These are phyloP conservation scores for Drosophila carrolli DNA, from an alignment of 1,140 invertebrate species.

Conservation along the genomic window DNA sequence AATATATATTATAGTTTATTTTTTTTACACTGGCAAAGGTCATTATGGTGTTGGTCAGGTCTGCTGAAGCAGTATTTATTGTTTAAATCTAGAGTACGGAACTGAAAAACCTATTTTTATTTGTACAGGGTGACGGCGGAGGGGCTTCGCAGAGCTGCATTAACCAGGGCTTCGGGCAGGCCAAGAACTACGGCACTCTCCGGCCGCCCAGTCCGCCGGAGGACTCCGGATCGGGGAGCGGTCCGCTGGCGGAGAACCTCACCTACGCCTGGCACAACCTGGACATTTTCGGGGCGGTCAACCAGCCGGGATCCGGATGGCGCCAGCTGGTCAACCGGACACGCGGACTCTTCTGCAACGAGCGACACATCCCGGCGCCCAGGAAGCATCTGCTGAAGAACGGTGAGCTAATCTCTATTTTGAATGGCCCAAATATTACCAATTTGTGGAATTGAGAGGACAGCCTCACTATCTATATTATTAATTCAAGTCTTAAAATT, in stretches of 20 bases:
- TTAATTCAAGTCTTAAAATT: too few species aligned
- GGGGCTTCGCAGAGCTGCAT: conserved; percentile 65
- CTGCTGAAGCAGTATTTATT: too few species aligned
- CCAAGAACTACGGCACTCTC: conserved; percentile 77
- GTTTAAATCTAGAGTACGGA: not conserved
- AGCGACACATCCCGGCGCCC: conserved; percentile 85
- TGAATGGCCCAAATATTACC: too few species aligned
- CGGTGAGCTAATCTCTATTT: conserved; percentile 50
- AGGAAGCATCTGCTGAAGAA: conserved; percentile 89
- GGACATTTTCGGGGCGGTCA: conserved; percentile 87
- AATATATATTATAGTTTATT: too few species aligned
- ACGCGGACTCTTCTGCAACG: conserved; percentile 83
- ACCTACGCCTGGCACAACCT: conserved; percentile 90
- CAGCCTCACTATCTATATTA: too few species aligned
- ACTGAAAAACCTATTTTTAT: not conserved
- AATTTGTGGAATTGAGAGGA: too few species aligned
- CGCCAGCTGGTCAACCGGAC: conserved; percentile 84
- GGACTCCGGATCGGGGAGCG: conserved; percentile 11
- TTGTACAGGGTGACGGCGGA: conserved; percentile 2
- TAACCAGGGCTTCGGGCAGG: conserved; percentile 54
- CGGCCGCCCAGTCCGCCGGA: conserved; percentile 39
- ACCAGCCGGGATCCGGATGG: conserved; percentile 73
- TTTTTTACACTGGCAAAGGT: too few species aligned
- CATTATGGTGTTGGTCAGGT: too few species aligned
- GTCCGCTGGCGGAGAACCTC: conserved; percentile 85